A percentile compares a stretch with the other conserved stretches of the same genome.
Evolutionary conservation across 1,140 invertebrate species (phyloP).

Genomic region (Hycleus phaleratus): DNA sequence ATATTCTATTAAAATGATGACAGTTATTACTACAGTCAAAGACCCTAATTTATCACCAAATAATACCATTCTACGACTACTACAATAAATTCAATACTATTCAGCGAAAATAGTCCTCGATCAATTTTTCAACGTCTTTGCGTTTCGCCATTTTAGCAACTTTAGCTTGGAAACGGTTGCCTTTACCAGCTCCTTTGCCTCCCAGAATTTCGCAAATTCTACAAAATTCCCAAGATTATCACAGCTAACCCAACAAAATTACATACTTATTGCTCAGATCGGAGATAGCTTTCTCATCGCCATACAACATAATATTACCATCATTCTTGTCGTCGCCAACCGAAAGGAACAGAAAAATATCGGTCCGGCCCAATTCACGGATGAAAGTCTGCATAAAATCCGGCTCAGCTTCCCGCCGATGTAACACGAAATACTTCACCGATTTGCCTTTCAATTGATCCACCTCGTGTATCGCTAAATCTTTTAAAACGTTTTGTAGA

Average conservation of each 20-base stretch:
- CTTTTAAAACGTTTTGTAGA: constrained; percentile 53
- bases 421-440: constrained; percentile 49
- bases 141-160: constrained; percentile 47
- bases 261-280: constrained; percentile 45
- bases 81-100: background rate
- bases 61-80: too few relatives aligned
- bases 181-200: constrained; percentile 56
- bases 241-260: background rate
- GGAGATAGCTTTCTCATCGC: constrained; percentile 42
- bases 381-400: constrained; percentile 64
- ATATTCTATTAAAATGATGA: too few relatives aligned
- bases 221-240: constrained; percentile 26
- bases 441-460: constrained; percentile 48
- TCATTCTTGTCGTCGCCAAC: constrained; percentile 60
- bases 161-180: constrained; percentile 52
- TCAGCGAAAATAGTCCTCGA: constrained; percentile 36
- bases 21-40: too few relatives aligned
- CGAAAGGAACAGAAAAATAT: constrained; percentile 55
- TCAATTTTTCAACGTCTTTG: constrained; percentile 40
- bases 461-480: constrained; percentile 57
- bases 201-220: constrained; percentile 51
- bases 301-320: constrained; percentile 59
- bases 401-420: constrained; percentile 63
- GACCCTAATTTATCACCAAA: too few relatives aligned
- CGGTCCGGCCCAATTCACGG: constrained; percentile 50